Evolutionary conservation across 2,113 vertebrate genomes (phyloP).

Genomic region (Jaculus jaculus): DNA sequence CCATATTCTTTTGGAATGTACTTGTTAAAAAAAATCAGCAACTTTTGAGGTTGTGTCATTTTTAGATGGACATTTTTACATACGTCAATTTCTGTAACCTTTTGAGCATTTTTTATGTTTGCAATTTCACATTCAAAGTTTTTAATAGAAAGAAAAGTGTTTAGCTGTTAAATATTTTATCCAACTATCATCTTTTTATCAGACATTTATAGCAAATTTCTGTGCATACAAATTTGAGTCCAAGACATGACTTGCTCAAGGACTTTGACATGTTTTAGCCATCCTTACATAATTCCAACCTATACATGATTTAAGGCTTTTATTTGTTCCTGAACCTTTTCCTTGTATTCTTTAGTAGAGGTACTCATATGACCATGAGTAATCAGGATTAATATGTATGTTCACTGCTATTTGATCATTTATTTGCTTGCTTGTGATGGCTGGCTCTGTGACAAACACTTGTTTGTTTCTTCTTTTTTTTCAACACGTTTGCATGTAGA

Average conservation of each 20-base stretch:
- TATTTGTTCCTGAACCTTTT: conserved; percentile 12
- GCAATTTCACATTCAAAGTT: conserved; percentile 68
- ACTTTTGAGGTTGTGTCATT: conserved; percentile 80
- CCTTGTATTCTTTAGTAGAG: background rate
- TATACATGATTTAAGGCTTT: background rate
- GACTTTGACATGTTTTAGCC: conserved; percentile 8
- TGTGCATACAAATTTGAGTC: conserved; percentile 1
- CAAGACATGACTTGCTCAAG: background rate
- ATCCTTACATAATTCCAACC: conserved; percentile 14
- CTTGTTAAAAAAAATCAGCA: conserved; percentile 77
- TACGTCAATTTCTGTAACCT: conserved; percentile 78
- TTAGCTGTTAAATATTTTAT: conserved; percentile 64
- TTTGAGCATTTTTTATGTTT: conserved; percentile 69
- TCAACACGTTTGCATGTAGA: background rate
- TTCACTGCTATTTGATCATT: background rate
- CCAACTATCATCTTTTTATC: conserved; percentile 16
- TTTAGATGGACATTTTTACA: conserved; percentile 82
- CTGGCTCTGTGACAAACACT: background rate
- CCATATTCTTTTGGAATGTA: conserved; percentile 79
- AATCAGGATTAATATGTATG: background rate
- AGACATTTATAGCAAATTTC: conserved; percentile 53
- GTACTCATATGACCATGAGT: background rate
- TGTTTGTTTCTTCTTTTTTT: background rate
- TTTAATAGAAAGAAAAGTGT: conserved; percentile 62
- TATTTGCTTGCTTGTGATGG: background rate